phyloP scores from a whole-genome alignment of 2,888 invertebrate genomes.

The Pogonocherus hispidulus region DNA sequence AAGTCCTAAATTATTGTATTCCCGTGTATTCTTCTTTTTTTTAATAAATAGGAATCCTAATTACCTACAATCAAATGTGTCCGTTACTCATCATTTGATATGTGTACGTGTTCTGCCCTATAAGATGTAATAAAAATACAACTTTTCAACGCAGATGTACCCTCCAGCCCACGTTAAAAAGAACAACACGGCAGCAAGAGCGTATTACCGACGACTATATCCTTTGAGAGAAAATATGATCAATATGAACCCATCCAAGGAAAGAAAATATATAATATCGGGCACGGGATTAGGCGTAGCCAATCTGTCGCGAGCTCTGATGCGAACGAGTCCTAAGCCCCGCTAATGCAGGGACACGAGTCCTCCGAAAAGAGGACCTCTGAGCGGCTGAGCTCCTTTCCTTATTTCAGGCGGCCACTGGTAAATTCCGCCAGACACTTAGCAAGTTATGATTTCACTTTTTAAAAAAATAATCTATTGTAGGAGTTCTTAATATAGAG shows the following conservation, averaged over 20 bases:
- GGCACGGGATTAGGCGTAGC: constrained; percentile 67
- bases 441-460: too few relatives aligned
- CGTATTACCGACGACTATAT: constrained; percentile 33
- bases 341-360: constrained; percentile 59
- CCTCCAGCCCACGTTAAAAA: constrained; percentile 1
- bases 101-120: too few relatives aligned
- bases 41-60: too few relatives aligned
- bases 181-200: background rate
- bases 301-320: constrained; percentile 66
- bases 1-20: too few relatives aligned
- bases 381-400: constrained; percentile 36
- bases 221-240: constrained; percentile 49
- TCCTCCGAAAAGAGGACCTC: constrained; percentile 42
- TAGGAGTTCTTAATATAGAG: too few relatives aligned
- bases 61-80: too few relatives aligned
- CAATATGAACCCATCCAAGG: constrained; percentile 49
- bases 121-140: too few relatives aligned
- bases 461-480: too few relatives aligned
- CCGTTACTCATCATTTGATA: too few relatives aligned
- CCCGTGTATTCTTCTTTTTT: too few relatives aligned
- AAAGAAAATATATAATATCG: constrained; percentile 64
- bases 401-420: constrained; percentile 13
- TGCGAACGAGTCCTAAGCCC: constrained; percentile 62
- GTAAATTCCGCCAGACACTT: background rate
- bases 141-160: too few relatives aligned